phyloP scores from a whole-genome alignment of 1,140 invertebrate genomes.

The Macrocentrus cingulum region DNA sequence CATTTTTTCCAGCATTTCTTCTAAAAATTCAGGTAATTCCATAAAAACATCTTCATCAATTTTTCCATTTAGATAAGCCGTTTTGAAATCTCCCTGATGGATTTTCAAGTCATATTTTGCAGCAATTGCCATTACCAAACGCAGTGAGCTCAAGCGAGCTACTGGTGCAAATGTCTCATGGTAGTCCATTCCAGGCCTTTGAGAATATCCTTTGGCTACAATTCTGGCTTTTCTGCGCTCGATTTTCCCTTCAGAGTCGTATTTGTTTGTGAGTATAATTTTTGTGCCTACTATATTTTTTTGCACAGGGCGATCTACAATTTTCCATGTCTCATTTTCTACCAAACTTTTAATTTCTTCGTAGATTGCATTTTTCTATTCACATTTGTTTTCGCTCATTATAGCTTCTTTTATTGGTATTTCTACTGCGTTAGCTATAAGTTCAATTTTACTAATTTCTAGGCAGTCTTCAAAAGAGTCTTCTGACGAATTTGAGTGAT shows the following conservation, averaged over 20 bases:
- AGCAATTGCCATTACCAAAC: conserved; percentile 12
- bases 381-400: conserved; percentile 17
- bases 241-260: conserved; percentile 20
- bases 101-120: conserved; percentile 21
- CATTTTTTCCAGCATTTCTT: conserved; percentile 21
- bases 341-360: conserved; percentile 32
- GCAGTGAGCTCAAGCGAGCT: conserved; percentile 17
- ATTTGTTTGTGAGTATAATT: conserved; percentile 46
- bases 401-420: conserved; percentile 30
- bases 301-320: conserved; percentile 36
- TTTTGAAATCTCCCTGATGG: conserved; percentile 40
- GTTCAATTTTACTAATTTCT: background rate
- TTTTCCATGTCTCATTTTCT: conserved; percentile 40
- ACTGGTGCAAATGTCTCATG: conserved; percentile 34
- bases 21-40: conserved; percentile 38
- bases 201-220: conserved; percentile 32
- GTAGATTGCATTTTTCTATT: conserved; percentile 42
- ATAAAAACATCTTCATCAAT: conserved; percentile 43
- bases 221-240: conserved; percentile 31
- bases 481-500: background rate
- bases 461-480: background rate
- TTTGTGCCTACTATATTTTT: conserved; percentile 36
- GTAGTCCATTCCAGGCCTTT: conserved; percentile 31
- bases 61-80: conserved; percentile 46
- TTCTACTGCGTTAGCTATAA: conserved; percentile 16